These are phyloP conservation scores for Macrophya annulata DNA, from an alignment of 2,888 invertebrate species.

Conservation along the genomic window DNA sequence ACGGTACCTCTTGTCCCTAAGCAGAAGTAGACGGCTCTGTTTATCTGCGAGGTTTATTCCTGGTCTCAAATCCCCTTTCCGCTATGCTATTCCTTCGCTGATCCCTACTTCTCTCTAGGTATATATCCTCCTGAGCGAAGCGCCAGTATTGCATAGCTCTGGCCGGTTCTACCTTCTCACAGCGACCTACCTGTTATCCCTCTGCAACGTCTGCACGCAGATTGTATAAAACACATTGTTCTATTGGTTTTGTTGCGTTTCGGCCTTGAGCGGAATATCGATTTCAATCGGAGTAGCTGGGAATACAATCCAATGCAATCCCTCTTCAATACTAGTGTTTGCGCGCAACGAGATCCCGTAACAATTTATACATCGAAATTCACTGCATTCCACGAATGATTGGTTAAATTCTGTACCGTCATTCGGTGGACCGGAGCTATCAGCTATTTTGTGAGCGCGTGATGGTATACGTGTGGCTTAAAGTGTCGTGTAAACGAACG, in stretches of 20 bases:
- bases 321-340: constrained; percentile 62
- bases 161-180: constrained; percentile 4
- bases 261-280: constrained; percentile 73
- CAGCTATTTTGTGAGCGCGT: neutral
- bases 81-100: constrained; percentile 3
- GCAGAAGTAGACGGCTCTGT: constrained; percentile 35
- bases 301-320: constrained; percentile 71
- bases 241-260: constrained; percentile 69
- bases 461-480: neutral
- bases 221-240: constrained; percentile 71
- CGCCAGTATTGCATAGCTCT: constrained; percentile 27
- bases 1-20: neutral
- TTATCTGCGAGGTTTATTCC: constrained; percentile 27
- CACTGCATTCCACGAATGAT: constrained; percentile 25
- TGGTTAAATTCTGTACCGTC: neutral
- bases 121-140: constrained; percentile 5
- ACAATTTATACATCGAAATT: constrained; percentile 1
- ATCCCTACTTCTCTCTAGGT: constrained; percentile 15
- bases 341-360: constrained; percentile 57
- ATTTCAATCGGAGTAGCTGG: constrained; percentile 71
- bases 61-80: constrained; percentile 3
- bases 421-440: neutral
- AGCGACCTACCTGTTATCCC: constrained; percentile 61
- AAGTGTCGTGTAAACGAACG: neutral
- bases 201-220: constrained; percentile 59